A percentile compares a stretch with the other conserved stretches of the same genome.
phyloP scores from a whole-genome alignment of 2,113 vertebrate genomes.

The Siniperca chuatsi region DNA sequence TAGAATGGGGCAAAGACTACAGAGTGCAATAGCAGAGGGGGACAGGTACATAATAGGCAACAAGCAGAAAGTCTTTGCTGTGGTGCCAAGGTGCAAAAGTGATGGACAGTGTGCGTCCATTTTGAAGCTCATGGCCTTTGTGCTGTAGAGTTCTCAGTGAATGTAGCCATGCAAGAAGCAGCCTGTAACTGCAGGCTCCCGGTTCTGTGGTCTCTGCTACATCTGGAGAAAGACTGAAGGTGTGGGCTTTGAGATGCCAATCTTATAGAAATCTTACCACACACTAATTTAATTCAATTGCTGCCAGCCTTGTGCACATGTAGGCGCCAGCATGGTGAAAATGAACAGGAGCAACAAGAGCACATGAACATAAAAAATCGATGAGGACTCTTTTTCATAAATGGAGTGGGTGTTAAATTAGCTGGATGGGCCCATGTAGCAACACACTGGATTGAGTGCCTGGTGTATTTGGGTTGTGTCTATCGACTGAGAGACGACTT shows the following conservation, averaged over 20 bases:
- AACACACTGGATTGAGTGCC: conserved; percentile 83
- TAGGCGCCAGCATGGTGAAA: conserved; percentile 73
- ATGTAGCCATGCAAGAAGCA: conserved; percentile 56
- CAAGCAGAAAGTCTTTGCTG: conserved; percentile 54
- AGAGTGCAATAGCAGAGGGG: conserved; percentile 19
- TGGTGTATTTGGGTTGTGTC: conserved; percentile 81
- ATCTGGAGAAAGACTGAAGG: conserved; percentile 63
- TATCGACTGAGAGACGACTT: conserved; percentile 81
- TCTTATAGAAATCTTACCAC: conserved; percentile 70
- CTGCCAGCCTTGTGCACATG: conserved; percentile 61
- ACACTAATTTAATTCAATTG: conserved; percentile 76
- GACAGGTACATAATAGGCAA: conserved; percentile 31
- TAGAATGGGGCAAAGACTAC: conserved; percentile 21
- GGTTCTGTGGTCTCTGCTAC: conserved; percentile 47
- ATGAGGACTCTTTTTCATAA: conserved; percentile 85
- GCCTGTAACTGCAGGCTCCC: conserved; percentile 48
- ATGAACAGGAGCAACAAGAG: conserved; percentile 76
- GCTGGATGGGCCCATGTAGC: conserved; percentile 81
- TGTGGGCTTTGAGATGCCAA: conserved; percentile 60
- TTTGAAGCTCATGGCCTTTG: conserved; percentile 62
- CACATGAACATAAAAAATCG: conserved; percentile 80
- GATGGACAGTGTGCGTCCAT: conserved; percentile 54
- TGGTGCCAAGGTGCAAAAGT: conserved; percentile 61
- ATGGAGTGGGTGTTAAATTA: conserved; percentile 86
- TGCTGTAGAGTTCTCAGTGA: conserved; percentile 57